phyloP scores from a whole-genome alignment of 1,140 invertebrate species.

The Zaprionus camerounensis region DNA sequence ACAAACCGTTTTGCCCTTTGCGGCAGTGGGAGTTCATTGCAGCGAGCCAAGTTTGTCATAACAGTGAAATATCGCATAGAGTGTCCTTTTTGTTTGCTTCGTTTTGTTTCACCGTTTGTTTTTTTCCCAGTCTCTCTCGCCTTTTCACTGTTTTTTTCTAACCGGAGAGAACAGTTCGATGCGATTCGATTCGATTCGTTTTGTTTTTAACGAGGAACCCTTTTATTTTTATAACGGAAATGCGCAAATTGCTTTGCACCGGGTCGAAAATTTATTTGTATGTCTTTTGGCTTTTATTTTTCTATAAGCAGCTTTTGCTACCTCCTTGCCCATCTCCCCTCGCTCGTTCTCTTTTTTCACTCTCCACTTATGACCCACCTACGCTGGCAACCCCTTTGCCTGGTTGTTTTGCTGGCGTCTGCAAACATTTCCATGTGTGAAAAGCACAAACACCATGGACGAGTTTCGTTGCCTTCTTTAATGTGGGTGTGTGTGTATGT shows the following conservation, averaged over 20 bases:
- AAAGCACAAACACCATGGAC: slow-evolving; percentile 51
- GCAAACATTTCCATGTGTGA: slow-evolving; percentile 80
- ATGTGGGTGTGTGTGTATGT: slow-evolving; percentile 2
- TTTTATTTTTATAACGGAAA: slow-evolving; percentile 80
- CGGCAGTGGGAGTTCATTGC: slow-evolving; percentile 57
- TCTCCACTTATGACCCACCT: background rate
- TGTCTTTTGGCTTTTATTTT: slow-evolving; percentile 70
- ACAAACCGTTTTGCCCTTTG: slow-evolving; percentile 15
- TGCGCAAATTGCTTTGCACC: slow-evolving; percentile 81
- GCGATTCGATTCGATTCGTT: slow-evolving; percentile 55
- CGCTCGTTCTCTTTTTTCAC: background rate
- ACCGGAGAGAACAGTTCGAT: slow-evolving; percentile 18
- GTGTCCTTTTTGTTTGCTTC: slow-evolving; percentile 39
- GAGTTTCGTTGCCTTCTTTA: slow-evolving; percentile 14
- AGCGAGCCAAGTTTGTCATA: slow-evolving; percentile 71
- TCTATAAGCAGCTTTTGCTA: slow-evolving; percentile 76
- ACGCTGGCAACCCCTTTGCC: slow-evolving; percentile 21
- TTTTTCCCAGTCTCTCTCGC: background rate
- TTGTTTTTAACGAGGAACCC: slow-evolving; percentile 79
- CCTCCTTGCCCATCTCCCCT: background rate
- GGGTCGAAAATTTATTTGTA: slow-evolving; percentile 72
- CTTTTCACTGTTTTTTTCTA: background rate
- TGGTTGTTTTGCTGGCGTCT: slow-evolving; percentile 76
- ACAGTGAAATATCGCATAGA: slow-evolving; percentile 66
- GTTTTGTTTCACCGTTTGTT: slow-evolving; percentile 62